phyloP scores from a whole-genome alignment of 2,888 invertebrate species.

The Notodonta ziczac region DNA sequence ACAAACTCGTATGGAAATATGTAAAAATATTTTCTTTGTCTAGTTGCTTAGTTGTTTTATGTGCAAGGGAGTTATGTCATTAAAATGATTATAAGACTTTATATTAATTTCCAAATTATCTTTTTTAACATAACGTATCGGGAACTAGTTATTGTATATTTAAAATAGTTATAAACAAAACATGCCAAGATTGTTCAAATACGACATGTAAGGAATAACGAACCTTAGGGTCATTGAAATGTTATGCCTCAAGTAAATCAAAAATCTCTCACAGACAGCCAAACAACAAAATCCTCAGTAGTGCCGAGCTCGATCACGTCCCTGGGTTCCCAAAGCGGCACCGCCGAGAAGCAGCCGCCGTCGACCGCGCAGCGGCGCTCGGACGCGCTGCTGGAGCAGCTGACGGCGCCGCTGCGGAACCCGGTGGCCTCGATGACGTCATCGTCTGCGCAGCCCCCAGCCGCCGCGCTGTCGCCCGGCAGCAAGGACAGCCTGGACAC shows the following conservation, averaged over 20 bases:
- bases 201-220: no score
- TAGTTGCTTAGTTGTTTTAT: no score
- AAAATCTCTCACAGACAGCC: conserved; percentile 51
- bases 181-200: no score
- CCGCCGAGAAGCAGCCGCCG: conserved; percentile 69
- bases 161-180: no score
- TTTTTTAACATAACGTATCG: no score
- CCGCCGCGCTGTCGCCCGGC: conserved; percentile 59
- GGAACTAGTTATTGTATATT: no score
- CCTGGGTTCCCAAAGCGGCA: conserved; percentile 65
- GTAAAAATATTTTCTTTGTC: no score
- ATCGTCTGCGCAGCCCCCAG: conserved; percentile 47
- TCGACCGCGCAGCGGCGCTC: conserved; percentile 74
- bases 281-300: conserved; percentile 73
- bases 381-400: conserved; percentile 74
- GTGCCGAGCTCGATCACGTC: conserved; percentile 73
- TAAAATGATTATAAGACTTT: no score
- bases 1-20: no score
- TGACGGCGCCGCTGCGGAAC: conserved; percentile 73
- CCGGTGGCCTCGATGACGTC: conserved; percentile 57
- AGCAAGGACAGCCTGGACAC: conserved; percentile 72
- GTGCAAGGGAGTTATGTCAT: no score
- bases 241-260: conserved; percentile 7
- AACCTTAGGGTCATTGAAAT: background rate
- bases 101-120: no score